These are phyloP conservation scores for Bombus haemorrhoidalis DNA, from an alignment of 1,140 invertebrate species.

Conservation along the genomic window DNA sequence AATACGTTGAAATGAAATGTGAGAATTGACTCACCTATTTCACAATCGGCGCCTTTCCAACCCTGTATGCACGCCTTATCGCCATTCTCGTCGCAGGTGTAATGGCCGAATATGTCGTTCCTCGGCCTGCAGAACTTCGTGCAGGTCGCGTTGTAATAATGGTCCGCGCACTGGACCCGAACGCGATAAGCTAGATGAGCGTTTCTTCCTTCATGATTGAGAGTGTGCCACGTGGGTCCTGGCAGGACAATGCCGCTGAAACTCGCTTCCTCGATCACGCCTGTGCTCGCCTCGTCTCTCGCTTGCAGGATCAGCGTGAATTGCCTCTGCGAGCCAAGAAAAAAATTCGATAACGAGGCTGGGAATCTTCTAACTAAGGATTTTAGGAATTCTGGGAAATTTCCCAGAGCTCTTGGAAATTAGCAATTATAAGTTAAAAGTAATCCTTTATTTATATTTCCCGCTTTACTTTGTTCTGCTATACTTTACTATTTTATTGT, in stretches of 20 bases:
- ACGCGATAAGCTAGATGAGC: slow-evolving; percentile 93
- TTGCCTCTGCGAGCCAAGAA: slow-evolving; percentile 88
- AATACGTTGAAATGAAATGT: background rate
- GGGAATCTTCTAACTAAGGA: background rate
- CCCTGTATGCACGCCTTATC: slow-evolving; percentile 95
- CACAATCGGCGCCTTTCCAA: slow-evolving; percentile 96
- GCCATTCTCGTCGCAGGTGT: slow-evolving; percentile 93
- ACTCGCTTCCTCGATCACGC: slow-evolving; percentile 93
- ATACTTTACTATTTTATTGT: too few relatives aligned
- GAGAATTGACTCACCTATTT: slow-evolving; percentile 87
- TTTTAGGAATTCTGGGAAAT: background rate
- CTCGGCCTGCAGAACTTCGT: slow-evolving; percentile 95
- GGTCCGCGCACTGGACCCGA: slow-evolving; percentile 93
- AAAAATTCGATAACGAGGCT: slow-evolving; percentile 22
- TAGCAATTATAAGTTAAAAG: background rate
- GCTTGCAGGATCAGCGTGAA: slow-evolving; percentile 96
- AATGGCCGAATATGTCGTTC: slow-evolving; percentile 97
- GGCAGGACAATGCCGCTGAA: slow-evolving; percentile 95
- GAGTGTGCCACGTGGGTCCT: slow-evolving; percentile 94
- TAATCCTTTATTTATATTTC: too few relatives aligned
- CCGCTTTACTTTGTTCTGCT: too few relatives aligned
- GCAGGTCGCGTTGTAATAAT: slow-evolving; percentile 98
- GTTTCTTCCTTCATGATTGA: slow-evolving; percentile 89
- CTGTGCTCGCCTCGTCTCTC: slow-evolving; percentile 89
- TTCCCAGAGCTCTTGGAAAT: background rate